Evolutionary conservation across 1,140 invertebrate genomes (phyloP).

Genomic region (Drosophila teissieri): DNA sequence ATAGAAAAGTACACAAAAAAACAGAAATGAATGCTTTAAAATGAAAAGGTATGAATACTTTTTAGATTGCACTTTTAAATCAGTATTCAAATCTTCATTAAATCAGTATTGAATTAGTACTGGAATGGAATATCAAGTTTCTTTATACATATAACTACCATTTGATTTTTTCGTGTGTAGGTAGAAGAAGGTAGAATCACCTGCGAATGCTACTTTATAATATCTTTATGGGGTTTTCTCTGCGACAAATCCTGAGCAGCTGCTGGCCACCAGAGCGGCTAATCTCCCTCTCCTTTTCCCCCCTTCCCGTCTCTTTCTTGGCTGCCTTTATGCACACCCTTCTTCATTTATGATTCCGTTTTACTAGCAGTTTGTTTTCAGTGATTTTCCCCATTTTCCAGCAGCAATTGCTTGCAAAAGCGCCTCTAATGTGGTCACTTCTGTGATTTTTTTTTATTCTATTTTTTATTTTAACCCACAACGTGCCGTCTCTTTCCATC

Average conservation of each 20-base stretch:
- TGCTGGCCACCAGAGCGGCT: conserved; percentile 27
- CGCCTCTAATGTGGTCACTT: conserved; percentile 39
- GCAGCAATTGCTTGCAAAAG: conserved; percentile 54
- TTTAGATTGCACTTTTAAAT: no score
- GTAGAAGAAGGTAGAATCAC: not conserved
- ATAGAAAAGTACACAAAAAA: not conserved
- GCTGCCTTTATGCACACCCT: no score
- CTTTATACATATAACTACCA: no score
- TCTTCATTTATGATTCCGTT: conserved; percentile 17
- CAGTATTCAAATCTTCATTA: no score
- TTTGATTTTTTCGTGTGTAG: not conserved
- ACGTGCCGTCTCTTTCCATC: not conserved
- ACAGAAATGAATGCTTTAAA: not conserved
- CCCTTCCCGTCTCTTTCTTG: not conserved
- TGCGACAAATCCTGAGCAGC: conserved; percentile 20
- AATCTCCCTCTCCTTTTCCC: conserved; percentile 24
- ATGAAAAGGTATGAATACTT: no score
- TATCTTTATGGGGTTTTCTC: conserved; percentile 17
- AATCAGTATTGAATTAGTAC: no score
- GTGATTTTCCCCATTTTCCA: conserved; percentile 45
- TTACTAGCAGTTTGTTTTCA: conserved; percentile 22
- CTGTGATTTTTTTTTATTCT: not conserved
- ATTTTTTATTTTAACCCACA: conserved; percentile 12
- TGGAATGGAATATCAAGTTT: no score
- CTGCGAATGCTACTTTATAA: conserved; percentile 28